phyloP scores from a whole-genome alignment of 2,113 vertebrate genomes.

The Alaudala cheleensis region DNA sequence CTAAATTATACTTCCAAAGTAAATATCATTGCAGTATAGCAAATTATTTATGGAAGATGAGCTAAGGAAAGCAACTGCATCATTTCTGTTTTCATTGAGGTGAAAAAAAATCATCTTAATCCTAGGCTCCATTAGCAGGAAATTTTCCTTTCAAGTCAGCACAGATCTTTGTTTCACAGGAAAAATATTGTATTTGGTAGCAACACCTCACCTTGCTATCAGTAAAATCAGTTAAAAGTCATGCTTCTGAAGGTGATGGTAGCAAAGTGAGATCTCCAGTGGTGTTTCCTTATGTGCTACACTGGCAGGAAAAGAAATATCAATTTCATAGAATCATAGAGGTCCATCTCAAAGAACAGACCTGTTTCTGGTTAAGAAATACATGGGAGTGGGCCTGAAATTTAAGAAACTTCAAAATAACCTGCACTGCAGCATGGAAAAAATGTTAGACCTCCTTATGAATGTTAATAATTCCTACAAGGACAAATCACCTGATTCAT shows the following conservation, averaged over 20 bases:
- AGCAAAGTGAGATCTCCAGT: background rate
- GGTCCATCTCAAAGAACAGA: background rate
- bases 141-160: background rate
- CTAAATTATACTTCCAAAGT: background rate
- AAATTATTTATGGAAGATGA: background rate
- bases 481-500: background rate
- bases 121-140: background rate
- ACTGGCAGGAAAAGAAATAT: background rate
- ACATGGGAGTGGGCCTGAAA: background rate
- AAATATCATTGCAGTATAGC: background rate
- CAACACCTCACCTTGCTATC: background rate
- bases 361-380: background rate
- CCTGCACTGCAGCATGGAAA: background rate
- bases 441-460: background rate
- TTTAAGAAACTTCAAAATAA: background rate
- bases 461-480: background rate
- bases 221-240: background rate
- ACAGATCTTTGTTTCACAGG: background rate
- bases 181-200: background rate
- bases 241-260: background rate
- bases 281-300: background rate
- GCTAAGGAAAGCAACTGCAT: background rate
- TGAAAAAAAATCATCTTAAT: background rate
- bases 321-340: rapidly evolving
- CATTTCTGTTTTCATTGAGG: background rate